Evolutionary conservation across 2,888 invertebrate genomes (phyloP).

Genomic region (Drosophila barbarae): DNA sequence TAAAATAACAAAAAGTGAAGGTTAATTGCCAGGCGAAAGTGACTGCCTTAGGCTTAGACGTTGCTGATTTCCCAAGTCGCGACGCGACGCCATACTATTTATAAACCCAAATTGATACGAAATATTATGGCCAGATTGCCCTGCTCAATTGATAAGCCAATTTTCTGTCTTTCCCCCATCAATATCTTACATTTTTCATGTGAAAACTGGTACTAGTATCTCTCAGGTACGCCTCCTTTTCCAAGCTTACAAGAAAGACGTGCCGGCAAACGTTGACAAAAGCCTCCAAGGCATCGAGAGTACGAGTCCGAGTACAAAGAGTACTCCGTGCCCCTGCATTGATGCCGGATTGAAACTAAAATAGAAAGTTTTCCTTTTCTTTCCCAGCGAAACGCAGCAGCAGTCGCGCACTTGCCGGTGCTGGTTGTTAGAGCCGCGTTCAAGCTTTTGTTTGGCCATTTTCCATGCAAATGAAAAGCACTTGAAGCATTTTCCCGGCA

Average conservation of each 20-base stretch:
- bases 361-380: conserved; percentile 62
- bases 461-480: conserved; percentile 65
- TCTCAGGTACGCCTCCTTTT: conserved; percentile 6
- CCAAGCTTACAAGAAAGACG: conserved; percentile 24
- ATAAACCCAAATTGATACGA: conserved; percentile 17
- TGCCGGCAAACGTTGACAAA: conserved; percentile 50
- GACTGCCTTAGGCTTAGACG: conserved; percentile 24
- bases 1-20: conserved; percentile 55
- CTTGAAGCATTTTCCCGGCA: conserved; percentile 40
- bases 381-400: conserved; percentile 36
- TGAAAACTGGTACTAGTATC: conserved; percentile 47
- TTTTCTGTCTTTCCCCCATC: conserved; percentile 38
- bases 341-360: conserved; percentile 39
- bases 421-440: conserved; percentile 19
- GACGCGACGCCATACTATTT: neutral
- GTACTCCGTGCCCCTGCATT: conserved; percentile 6
- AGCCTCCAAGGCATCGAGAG: conserved; percentile 49
- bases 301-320: conserved; percentile 16
- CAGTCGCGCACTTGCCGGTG: conserved; percentile 44
- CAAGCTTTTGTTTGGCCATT: conserved; percentile 59
- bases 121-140: conserved; percentile 23
- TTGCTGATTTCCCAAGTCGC: conserved; percentile 30
- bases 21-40: conserved; percentile 69
- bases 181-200: conserved; percentile 59
- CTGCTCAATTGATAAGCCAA: conserved; percentile 60